Evolutionary conservation across 2,113 vertebrate species (phyloP).

Genomic region (Craseonycteris thonglongyai): DNA sequence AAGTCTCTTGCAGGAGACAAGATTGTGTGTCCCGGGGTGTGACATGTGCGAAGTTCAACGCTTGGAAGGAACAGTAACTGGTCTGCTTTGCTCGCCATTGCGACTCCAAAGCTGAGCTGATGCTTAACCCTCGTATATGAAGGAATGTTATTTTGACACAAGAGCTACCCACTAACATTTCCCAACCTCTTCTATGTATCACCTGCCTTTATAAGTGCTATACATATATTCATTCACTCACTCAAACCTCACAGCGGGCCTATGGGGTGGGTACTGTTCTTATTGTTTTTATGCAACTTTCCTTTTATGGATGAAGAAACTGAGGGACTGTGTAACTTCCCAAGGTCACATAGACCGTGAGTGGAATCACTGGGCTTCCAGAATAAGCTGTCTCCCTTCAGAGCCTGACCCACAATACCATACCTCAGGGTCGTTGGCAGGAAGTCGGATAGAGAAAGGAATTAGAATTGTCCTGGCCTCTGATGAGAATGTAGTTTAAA

Average conservation of each 20-base stretch:
- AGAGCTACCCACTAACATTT: accelerated
- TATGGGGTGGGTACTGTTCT: too few species aligned
- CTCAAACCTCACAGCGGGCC: background rate
- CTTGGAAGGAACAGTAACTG: accelerated
- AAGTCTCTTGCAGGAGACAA: too few species aligned
- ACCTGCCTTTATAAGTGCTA: too few species aligned
- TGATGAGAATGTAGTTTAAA: background rate
- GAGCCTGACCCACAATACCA: accelerated
- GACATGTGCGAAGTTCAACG: accelerated
- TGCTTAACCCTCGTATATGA: accelerated
- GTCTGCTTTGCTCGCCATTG: accelerated
- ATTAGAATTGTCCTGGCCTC: background rate
- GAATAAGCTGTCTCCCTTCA: background rate
- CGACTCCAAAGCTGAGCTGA: background rate
- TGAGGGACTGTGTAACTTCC: background rate
- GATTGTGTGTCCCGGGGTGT: too few species aligned
- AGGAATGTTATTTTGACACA: too few species aligned
- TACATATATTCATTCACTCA: too few species aligned
- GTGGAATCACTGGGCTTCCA: background rate
- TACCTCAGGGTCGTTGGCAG: accelerated
- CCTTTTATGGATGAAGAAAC: background rate
- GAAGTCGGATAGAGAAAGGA: background rate
- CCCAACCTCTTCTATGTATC: accelerated
- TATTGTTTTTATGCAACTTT: too few species aligned
- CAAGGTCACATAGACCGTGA: background rate